Conservation (phyloP, 1,140 invertebrate genomes). For the Chlorops oryzae region DNA sequence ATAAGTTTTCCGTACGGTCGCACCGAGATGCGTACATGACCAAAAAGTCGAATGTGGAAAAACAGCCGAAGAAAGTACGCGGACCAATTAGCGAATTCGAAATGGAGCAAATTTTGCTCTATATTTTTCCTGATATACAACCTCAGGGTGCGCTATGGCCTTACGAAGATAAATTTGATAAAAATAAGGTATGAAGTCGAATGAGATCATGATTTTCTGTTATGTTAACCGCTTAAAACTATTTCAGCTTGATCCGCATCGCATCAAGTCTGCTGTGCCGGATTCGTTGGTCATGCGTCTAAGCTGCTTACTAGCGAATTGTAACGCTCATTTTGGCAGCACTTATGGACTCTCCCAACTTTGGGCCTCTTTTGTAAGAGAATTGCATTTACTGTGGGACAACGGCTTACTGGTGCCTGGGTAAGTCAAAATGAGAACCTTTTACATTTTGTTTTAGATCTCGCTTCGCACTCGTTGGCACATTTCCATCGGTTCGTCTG, state of each 20-base stretch:
- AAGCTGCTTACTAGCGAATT: constrained; percentile 71
- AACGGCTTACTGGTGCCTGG: constrained; percentile 68
- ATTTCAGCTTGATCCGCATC: constrained; percentile 36
- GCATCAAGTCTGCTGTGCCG: constrained; percentile 37
- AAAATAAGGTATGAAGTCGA: constrained; percentile 30
- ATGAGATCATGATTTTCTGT: no score
- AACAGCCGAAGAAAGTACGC: constrained; percentile 47
- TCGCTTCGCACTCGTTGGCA: not conserved
- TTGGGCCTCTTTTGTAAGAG: constrained; percentile 87
- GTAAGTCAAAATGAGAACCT: constrained; percentile 8
- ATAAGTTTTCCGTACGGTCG: not conserved
- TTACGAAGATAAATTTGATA: constrained; percentile 37
- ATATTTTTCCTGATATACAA: constrained; percentile 84
- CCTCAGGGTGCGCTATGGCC: constrained; percentile 51
- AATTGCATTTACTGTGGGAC: constrained; percentile 86
- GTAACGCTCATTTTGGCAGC: constrained; percentile 74
- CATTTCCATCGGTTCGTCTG: no score
- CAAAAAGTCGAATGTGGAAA: constrained; percentile 33
- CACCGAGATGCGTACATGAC: not conserved
- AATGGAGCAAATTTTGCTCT: constrained; percentile 72
- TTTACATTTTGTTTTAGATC: not conserved
- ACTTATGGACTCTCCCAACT: constrained; percentile 74
- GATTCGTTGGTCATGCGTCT: constrained; percentile 80
- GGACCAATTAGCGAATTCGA: constrained; percentile 71
- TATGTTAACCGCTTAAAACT: no score